Evolutionary conservation across 2,113 vertebrate species (phyloP), one percentile per base, ranked within the genome.

Genomic region (Mystacornis crossleyi): DNA sequence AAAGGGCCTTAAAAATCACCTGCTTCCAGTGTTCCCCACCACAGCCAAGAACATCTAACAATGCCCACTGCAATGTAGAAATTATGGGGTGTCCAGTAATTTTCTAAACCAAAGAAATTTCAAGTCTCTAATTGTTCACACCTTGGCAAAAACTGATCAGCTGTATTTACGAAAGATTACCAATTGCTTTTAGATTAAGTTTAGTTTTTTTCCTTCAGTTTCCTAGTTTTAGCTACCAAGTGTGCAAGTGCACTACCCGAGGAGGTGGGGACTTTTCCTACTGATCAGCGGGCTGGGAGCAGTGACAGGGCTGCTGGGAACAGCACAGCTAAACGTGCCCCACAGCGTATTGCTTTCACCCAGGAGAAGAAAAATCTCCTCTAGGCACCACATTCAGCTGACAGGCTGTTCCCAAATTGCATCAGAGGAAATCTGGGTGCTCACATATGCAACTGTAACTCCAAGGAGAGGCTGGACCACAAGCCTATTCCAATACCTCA

Each of bases 271-370:
- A 40, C 25, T 29, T 20, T 33, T 89, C 9, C 38, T 53, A 29
- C 8, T n/a, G 33, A 34, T 14, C 5, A 4, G 3, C 20, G 34
- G 53, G 23, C 12, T 38, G 19, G 40, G 5, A 72, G 26, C 45
- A 29, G 18, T 0, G 7, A 14, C 53, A 57, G 16, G 6, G 38
- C 38, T 53, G 28, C 45, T 21, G 21, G 23, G 28, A 73, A 4
- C 18, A 36, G 58, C 14, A 33, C 5, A 9, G 29, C 38, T n/a
- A 15, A 73, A 81, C 5, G 0, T 1, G 6, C 1, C 33, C 34
- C 26, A 42, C 8, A 62, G 14, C 0, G 1, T 9, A 15, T 2
- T 4, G 1, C 5, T 36, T 42, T 38, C 51, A 55, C 2, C 23
- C 58, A 83, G 23, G 9, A 65, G 53, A 16, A 42, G 26, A 33